Conservation (phyloP, 2,888 invertebrate genomes). For the Malacosoma neustria region DNA sequence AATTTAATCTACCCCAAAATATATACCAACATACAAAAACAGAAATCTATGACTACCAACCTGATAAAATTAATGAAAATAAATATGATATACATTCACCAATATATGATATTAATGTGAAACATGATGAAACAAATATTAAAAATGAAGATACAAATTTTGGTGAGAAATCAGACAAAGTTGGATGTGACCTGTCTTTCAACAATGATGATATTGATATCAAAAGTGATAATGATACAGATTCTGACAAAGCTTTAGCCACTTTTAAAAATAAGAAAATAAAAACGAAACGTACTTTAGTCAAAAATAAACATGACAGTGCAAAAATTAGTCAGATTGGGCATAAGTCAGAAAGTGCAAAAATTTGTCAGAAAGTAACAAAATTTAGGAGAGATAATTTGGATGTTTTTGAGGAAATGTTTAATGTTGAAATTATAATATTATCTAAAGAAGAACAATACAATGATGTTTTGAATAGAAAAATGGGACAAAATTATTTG, state of each 20-base stretch:
- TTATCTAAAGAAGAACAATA: conserved; percentile 18
- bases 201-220: not conserved
- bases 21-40: not conserved
- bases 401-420: conserved; percentile 13
- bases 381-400: conserved; percentile 16
- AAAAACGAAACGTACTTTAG: not conserved
- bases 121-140: not conserved
- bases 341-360: not conserved
- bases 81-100: too few species aligned
- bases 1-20: too few species aligned
- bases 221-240: not conserved
- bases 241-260: not conserved
- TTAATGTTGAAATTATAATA: conserved; percentile 15
- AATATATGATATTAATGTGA: too few species aligned
- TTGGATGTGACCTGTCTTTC: not conserved
- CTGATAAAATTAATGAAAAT: not conserved
- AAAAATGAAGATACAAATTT: not conserved
- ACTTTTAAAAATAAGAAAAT: not conserved
- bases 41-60: conserved; percentile 1
- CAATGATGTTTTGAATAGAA: conserved; percentile 18
- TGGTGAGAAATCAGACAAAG: not conserved
- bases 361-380: not conserved
- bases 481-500: conserved; percentile 15
- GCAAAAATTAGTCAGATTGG: not conserved
- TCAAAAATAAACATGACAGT: not conserved